A percentile compares a stretch with the other conserved stretches of the same genome.
phyloP scores from a whole-genome alignment of 2,113 vertebrate genomes.

The Xerus inauris region DNA sequence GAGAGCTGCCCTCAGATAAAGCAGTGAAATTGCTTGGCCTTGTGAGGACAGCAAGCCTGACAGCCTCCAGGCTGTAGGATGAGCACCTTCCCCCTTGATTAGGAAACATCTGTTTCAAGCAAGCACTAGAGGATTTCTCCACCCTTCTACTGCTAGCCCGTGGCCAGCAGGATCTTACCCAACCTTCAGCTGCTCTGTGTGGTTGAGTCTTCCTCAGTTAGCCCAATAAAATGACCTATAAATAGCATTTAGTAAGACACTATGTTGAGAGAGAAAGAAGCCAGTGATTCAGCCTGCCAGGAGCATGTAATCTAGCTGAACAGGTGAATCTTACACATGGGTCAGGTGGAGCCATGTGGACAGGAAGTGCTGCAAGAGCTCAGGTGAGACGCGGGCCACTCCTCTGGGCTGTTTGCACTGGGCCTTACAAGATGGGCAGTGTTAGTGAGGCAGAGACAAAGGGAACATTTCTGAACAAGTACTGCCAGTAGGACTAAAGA shows the following conservation, averaged over 20 bases:
- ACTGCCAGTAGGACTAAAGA: not conserved
- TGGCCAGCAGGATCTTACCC: not conserved
- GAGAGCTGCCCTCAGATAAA: not conserved
- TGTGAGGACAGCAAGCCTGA: not conserved
- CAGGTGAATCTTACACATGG: not conserved
- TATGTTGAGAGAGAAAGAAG: not conserved
- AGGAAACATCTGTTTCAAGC: not conserved
- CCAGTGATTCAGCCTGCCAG: not conserved
- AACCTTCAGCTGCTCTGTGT: not conserved
- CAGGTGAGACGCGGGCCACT: not conserved
- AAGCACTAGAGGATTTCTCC: not conserved
- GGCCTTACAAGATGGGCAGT: not conserved
- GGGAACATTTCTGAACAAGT: not conserved
- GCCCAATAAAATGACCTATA: not conserved
- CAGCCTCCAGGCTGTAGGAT: not conserved
- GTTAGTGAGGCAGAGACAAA: conserved; percentile 6
- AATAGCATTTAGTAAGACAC: not conserved
- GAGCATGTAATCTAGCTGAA: not conserved
- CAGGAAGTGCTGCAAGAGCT: not conserved
- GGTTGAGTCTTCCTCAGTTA: not conserved
- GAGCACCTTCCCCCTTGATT: not conserved
- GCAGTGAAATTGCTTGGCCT: not conserved
- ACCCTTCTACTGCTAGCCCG: not conserved
- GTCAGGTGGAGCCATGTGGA: not conserved
- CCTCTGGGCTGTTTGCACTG: not conserved